Evolutionary conservation across 2,113 vertebrate species (phyloP).

Genomic region (Syngnathus scovelli): DNA sequence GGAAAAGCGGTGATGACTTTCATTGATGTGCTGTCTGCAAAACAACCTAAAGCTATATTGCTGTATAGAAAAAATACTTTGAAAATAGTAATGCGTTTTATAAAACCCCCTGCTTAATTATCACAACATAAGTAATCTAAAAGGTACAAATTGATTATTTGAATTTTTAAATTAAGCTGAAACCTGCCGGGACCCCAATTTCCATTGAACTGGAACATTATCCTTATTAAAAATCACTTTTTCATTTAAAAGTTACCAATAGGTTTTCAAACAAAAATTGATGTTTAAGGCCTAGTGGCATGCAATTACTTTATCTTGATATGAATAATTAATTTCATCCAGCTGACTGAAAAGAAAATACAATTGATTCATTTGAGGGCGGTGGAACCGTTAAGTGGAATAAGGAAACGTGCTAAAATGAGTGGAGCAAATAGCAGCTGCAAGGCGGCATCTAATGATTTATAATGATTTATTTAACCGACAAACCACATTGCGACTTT

Average conservation of each 20-base stretch:
- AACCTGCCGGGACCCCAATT: conserved; percentile 52
- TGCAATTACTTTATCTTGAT: conserved; percentile 41
- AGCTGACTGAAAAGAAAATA: conserved; percentile 33
- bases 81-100: neutral
- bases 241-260: conserved; percentile 51
- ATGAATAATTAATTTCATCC: conserved; percentile 55
- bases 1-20: conserved; percentile 25
- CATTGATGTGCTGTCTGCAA: conserved; percentile 34
- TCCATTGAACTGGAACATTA: conserved; percentile 39
- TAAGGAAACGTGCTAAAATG: neutral
- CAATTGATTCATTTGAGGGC: conserved; percentile 12
- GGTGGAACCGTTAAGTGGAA: conserved; percentile 6
- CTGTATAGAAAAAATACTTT: neutral
- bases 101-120: conserved; percentile 50
- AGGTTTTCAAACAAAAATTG: conserved; percentile 42
- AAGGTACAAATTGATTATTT: conserved; percentile 52
- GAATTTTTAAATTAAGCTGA: conserved; percentile 49
- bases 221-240: conserved; percentile 50
- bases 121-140: conserved; percentile 54
- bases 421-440: conserved; percentile 6
- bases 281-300: conserved; percentile 36
- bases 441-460: neutral
- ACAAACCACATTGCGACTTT: neutral
- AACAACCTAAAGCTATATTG: conserved; percentile 19
- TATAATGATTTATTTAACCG: conserved; percentile 5